Conservation (phyloP, 2,888 invertebrate species). For the Drosophila neotestacea region DNA sequence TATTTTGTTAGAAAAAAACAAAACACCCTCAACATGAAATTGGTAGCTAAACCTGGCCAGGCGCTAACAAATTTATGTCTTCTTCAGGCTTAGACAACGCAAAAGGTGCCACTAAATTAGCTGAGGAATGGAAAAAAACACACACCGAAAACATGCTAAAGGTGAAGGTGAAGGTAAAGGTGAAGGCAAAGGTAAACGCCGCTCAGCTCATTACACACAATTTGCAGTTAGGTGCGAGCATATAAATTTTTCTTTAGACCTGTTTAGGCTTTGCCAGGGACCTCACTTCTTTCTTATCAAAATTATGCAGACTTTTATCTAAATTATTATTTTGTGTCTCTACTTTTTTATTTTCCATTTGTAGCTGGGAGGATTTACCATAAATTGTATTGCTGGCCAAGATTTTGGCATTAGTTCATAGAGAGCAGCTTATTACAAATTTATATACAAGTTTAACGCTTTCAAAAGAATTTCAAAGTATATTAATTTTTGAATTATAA, state of each 20-base stretch:
- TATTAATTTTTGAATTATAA: neutral
- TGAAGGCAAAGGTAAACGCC: constrained; percentile 64
- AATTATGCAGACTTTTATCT: constrained; percentile 78
- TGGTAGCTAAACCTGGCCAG: constrained; percentile 61
- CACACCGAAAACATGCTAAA: constrained; percentile 10
- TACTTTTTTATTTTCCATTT: constrained; percentile 3
- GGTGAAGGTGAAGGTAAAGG: constrained; percentile 11
- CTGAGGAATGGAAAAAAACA: constrained; percentile 22
- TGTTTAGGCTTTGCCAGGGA: constrained; percentile 19
- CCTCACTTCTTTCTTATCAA: constrained; percentile 58
- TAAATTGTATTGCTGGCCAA: constrained; percentile 43
- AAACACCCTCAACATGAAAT: constrained; percentile 64
- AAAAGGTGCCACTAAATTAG: constrained; percentile 76
- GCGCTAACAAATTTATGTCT: constrained; percentile 81
- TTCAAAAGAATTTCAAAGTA: neutral
- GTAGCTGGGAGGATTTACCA: constrained; percentile 10
- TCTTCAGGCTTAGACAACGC: constrained; percentile 72
- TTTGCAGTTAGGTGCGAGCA: constrained; percentile 85
- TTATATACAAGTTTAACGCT: neutral
- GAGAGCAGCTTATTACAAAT: constrained; percentile 5
- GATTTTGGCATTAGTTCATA: constrained; percentile 14
- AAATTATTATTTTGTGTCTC: constrained; percentile 73
- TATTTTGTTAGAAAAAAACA: constrained; percentile 35
- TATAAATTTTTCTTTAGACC: constrained; percentile 72
- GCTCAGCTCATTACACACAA: constrained; percentile 83